Conservation (phyloP, 2,797 vertebrate genomes). For the Peromyscus attwateri region DNA sequence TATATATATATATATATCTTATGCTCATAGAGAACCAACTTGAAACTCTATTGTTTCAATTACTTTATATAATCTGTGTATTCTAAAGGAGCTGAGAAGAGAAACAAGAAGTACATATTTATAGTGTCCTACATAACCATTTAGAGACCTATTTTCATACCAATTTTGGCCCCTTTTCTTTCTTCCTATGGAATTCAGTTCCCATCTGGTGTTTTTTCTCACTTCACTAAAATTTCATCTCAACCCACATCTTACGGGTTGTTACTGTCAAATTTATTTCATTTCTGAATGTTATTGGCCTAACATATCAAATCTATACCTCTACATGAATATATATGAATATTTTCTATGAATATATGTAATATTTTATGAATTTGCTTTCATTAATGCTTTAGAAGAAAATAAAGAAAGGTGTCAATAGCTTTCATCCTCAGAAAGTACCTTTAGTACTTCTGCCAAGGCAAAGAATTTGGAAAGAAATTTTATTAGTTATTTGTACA, state of each 20-base stretch:
- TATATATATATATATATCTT: not conserved
- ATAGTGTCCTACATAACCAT: not conserved
- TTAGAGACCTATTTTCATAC: not conserved
- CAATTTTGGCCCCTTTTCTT: not conserved
- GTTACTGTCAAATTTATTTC: not conserved
- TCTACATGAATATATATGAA: not conserved
- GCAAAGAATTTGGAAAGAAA: not conserved
- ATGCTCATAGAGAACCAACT: too few species aligned
- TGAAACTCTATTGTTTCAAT: not conserved
- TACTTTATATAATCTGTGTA: not conserved
- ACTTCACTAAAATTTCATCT: not conserved
- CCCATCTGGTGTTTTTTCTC: not conserved
- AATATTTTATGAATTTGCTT: not conserved
- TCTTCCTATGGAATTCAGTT: not conserved
- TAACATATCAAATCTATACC: not conserved
- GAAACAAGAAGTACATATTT: not conserved
- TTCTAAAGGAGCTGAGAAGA: not conserved
- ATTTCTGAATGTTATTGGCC: not conserved
- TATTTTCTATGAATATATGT: not conserved
- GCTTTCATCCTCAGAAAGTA: rapidly evolving
- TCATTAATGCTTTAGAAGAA: not conserved
- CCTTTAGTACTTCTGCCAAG: not conserved
- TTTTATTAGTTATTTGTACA: not conserved
- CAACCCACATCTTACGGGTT: not conserved
- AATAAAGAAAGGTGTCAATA: not conserved